Evolutionary conservation across 2,113 vertebrate genomes (phyloP).

Genomic region (Bothrops jararaca): DNA sequence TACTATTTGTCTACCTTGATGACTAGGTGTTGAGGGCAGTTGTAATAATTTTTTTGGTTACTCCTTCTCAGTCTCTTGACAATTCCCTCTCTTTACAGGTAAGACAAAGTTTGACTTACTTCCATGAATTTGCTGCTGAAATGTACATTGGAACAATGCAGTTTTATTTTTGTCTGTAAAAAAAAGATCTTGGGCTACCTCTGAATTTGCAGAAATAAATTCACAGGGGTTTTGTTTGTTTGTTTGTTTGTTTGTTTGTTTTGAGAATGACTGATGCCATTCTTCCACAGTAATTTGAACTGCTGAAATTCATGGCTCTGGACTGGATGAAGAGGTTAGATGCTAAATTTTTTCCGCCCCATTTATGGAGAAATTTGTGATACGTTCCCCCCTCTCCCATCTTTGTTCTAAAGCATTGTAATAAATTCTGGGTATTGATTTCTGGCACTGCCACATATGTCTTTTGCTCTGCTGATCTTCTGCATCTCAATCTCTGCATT

Average conservation of each 20-base stretch:
- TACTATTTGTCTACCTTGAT: background rate
- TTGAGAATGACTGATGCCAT: background rate
- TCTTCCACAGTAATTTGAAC: background rate
- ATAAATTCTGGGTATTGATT: background rate
- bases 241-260: background rate
- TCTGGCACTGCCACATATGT: background rate
- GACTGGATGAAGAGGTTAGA: background rate
- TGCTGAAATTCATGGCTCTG: background rate
- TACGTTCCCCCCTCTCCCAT: background rate
- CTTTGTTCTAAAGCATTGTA: background rate
- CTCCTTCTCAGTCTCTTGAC: background rate
- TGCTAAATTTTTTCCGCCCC: background rate
- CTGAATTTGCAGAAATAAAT: background rate
- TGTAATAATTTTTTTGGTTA: background rate
- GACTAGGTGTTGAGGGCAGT: background rate
- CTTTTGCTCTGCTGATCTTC: background rate
- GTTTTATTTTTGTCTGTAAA: background rate
- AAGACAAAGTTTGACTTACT: background rate
- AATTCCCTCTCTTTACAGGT: background rate
- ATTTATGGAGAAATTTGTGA: background rate
- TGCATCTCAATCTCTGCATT: background rate
- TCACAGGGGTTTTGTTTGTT: background rate
- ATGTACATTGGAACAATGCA: background rate
- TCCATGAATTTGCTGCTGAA: background rate
- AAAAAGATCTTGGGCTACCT: background rate